Percentiles rank a stretch among this genome's conserved stretches.
phyloP scores from a whole-genome alignment of 2,888 invertebrate species.

The Caenorhabditis macrosperma region DNA sequence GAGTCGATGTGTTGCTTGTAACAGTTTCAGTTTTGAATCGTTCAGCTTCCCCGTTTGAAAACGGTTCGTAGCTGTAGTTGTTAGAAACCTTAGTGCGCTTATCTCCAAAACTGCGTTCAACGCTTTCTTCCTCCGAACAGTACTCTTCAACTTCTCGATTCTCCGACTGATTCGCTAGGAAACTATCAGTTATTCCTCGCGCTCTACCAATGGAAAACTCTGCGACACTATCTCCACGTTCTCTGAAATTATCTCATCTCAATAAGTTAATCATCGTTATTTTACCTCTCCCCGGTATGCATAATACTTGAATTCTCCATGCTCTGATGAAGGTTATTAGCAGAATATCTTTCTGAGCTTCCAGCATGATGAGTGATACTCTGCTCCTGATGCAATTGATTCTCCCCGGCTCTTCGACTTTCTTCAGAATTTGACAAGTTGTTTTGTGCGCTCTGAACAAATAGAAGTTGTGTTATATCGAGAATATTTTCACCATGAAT shows the following conservation, averaged over 20 bases:
- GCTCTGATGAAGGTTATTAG: neutral
- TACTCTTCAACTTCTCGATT: constrained; percentile 70
- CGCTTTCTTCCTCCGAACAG: constrained; percentile 54
- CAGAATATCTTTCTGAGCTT: neutral
- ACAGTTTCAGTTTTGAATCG: constrained; percentile 57
- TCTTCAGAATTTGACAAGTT: constrained; percentile 24
- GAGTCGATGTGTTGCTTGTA: constrained; percentile 58
- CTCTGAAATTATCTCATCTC: constrained; percentile 2
- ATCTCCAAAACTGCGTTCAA: constrained; percentile 64
- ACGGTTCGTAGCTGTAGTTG: constrained; percentile 59
- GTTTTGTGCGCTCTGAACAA: constrained; percentile 19
- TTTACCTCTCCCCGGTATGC: constrained; percentile 45
- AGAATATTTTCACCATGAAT: constrained; percentile 12
- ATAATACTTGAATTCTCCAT: constrained; percentile 39
- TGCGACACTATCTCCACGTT: constrained; percentile 36
- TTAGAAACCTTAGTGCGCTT: constrained; percentile 51
- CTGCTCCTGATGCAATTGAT: constrained; percentile 14
- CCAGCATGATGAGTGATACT: constrained; percentile 17
- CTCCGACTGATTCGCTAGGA: constrained; percentile 8
- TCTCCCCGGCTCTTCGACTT: constrained; percentile 1
- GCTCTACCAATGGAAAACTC: constrained; percentile 79
- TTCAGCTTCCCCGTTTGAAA: constrained; percentile 57
- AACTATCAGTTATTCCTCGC: constrained; percentile 40
- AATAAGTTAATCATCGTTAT: neutral
- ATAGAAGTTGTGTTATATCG: neutral